Evolutionary conservation across 2,888 invertebrate genomes (phyloP), one percentile per base, ranked within the genome.

Genomic region (Willowsia nigromaculata): DNA sequence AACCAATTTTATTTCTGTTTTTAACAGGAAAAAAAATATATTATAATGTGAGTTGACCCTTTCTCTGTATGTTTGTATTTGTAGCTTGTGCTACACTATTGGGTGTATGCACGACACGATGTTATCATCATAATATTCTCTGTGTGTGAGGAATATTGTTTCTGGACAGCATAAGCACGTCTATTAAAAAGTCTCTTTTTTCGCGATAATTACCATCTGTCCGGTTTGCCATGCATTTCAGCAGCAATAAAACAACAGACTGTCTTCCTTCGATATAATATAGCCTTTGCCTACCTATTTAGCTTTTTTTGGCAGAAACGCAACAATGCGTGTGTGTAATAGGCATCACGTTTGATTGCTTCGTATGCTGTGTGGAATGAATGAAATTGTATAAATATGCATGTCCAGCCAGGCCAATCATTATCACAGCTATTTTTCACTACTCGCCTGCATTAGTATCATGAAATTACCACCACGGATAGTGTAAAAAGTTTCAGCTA

Each of bases 181-280:
- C 1, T 47, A 1, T 40, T 15, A 40, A 40, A 71, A 43, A 43
- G 2, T 40, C 25, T 15, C 2, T 65, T 50, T 50, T 82, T 88
- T 78, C 27, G 88, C 84, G 88, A 84, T 88, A 88, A 88, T 88
- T 88, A 88, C 83, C 88, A 88, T 88, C 83, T 88, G 88, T 78
- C 88, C 80, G 68, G 83, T 68, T 84, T 88, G 9, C 62, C 43
- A 33, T 33, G 59, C 59, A 76, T 59, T 13, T 27, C 56, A 33
- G 2, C 22, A 78, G 25, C 27, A 84, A 56, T 1, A 56, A 78
- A 22, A 74, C 68, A 74, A 30, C 76, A 76, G 76, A 50, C 43
- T 43, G 25, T 3, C 68, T 37, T 33, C 1, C 37, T 68, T 33
- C 9, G 37, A 18, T 18, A 18, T n/a, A 18, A n/a, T 27, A 59